Percentiles rank a stretch among this genome's conserved stretches.
Evolutionary conservation across 2,113 vertebrate species (phyloP).

Genomic region (Indri indri): DNA sequence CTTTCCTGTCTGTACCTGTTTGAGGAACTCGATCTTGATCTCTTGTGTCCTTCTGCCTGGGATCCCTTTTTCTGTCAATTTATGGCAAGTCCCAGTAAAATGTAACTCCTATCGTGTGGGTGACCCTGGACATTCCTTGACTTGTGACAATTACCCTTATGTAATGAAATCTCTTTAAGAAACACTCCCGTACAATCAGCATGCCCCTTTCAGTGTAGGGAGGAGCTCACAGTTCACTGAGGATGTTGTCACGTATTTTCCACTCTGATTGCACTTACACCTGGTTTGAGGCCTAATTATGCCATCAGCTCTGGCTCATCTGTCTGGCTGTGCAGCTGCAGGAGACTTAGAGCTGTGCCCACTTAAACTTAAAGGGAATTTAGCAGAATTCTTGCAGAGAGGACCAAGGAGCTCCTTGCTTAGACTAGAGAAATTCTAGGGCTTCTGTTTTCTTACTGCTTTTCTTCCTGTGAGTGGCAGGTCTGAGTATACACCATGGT

Average conservation of each 20-base stretch:
- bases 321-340: neutral
- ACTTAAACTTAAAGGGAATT: neutral
- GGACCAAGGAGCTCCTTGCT: neutral
- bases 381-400: neutral
- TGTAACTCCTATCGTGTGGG: neutral
- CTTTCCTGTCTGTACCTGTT: neutral
- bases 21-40: neutral
- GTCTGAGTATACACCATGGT: no score
- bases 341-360: neutral
- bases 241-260: neutral
- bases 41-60: slow-evolving; percentile 9
- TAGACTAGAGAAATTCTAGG: neutral
- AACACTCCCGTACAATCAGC: neutral
- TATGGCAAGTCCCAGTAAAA: neutral
- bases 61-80: slow-evolving; percentile 2
- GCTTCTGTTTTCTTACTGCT: neutral
- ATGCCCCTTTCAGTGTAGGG: neutral
- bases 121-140: slow-evolving; percentile 14
- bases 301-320: neutral
- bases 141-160: slow-evolving; percentile 6
- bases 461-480: neutral
- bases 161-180: slow-evolving; percentile 46
- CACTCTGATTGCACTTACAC: neutral
- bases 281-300: slow-evolving; percentile 41
- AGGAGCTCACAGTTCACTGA: slow-evolving; percentile 27